Conservation (phyloP, 2,113 vertebrate species). For the Oncorhynchus keta region DNA sequence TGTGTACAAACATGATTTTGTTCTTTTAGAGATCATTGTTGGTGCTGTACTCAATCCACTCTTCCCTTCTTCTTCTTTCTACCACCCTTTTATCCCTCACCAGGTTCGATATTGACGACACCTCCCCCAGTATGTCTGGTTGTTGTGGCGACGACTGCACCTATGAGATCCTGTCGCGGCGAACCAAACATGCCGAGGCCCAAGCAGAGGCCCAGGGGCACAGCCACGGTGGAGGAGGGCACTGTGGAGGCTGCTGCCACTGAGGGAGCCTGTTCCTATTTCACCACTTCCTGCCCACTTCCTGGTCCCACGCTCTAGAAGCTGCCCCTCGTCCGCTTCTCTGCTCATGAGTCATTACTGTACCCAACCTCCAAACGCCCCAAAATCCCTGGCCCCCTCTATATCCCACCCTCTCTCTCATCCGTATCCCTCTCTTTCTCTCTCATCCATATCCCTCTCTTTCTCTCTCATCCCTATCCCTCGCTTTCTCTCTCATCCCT, state of each 20-base stretch:
- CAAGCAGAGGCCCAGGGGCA: constrained; percentile 69
- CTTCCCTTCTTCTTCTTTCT: neutral
- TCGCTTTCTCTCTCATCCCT: too few relatives aligned
- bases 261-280: constrained; percentile 56
- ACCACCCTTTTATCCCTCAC: neutral
- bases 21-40: neutral
- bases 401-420: too few relatives aligned
- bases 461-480: too few relatives aligned
- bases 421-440: too few relatives aligned
- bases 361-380: too few relatives aligned
- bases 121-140: constrained; percentile 88
- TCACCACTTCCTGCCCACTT: constrained; percentile 21
- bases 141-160: constrained; percentile 91
- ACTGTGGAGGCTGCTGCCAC: constrained; percentile 90
- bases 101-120: constrained; percentile 90
- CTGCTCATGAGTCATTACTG: constrained; percentile 9
- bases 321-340: neutral
- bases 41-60: neutral
- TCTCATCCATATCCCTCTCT: too few relatives aligned
- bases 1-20: too few relatives aligned
- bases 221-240: constrained; percentile 78
- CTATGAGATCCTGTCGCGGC: constrained; percentile 90
- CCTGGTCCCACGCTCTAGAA: constrained; percentile 13
- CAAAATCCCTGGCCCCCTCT: neutral
- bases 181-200: constrained; percentile 86